A percentile compares a stretch with the other conserved stretches of the same genome.
Evolutionary conservation across 2,797 vertebrate species (phyloP).

Genomic region (Scolopax rusticola): DNA sequence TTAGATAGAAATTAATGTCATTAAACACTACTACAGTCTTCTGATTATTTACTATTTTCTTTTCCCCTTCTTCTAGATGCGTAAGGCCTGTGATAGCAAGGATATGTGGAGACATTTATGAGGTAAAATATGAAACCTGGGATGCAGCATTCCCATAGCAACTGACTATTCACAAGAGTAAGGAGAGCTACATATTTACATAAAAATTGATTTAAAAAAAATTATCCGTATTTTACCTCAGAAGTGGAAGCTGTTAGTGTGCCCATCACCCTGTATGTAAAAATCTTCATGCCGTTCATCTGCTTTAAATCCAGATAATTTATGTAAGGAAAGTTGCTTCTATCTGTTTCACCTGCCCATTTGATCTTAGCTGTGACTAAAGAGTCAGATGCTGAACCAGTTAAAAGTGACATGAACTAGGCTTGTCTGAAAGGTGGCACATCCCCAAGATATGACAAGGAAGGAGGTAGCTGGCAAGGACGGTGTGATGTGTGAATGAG

Average conservation of each 20-base stretch:
- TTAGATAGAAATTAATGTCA: constrained; percentile 30
- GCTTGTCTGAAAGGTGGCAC: not conserved
- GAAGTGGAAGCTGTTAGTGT: not conserved
- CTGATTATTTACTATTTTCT: constrained; percentile 32
- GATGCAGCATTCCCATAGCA: constrained; percentile 37
- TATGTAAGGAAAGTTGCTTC: not conserved
- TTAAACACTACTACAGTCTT: not conserved
- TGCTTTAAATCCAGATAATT: not conserved
- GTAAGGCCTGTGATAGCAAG: not conserved
- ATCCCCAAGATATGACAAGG: not conserved
- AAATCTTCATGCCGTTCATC: not conserved
- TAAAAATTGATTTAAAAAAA: not conserved
- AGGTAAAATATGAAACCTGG: not conserved
- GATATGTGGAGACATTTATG: not conserved
- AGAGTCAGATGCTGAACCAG: not conserved
- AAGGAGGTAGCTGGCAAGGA: not conserved
- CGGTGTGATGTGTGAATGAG: not conserved
- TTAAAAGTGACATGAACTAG: accelerated
- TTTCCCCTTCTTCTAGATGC: constrained; percentile 3
- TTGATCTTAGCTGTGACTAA: not conserved
- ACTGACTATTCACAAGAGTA: not conserved
- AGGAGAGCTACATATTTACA: not conserved
- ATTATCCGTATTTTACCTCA: not conserved
- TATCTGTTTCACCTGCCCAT: not conserved
- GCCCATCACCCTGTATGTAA: not conserved